phyloP scores from a whole-genome alignment of 2,888 invertebrate species.

The Limnephilus marmoratus region DNA sequence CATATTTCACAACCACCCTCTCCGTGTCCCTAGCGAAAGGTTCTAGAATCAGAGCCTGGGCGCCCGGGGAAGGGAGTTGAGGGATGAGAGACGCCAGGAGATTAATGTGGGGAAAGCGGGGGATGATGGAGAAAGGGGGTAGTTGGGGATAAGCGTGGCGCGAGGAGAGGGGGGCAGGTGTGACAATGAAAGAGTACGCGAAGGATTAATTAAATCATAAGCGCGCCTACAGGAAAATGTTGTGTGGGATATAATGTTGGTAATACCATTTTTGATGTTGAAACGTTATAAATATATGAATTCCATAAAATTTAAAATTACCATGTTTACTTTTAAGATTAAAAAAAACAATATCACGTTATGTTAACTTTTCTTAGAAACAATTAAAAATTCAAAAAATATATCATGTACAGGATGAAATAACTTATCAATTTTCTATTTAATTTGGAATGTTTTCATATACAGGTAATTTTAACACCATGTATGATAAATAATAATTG shows the following conservation, averaged over 20 bases:
- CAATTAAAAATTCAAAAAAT: no score
- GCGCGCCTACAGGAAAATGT: neutral
- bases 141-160: neutral
- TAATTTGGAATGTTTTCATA: no score
- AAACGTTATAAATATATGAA: neutral
- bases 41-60: neutral
- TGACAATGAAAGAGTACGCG: slow-evolving; percentile 33
- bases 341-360: neutral
- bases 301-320: neutral
- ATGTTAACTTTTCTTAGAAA: neutral
- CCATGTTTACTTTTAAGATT: neutral
- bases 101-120: neutral
- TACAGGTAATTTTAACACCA: no score
- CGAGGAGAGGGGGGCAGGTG: slow-evolving; percentile 6
- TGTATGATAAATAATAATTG: no score
- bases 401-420: no score
- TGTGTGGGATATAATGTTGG: neutral
- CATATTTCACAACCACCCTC: slow-evolving; percentile 20
- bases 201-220: slow-evolving; percentile 39
- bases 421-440: no score
- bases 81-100: neutral
- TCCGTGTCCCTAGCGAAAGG: neutral
- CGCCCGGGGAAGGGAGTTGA: neutral
- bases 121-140: neutral
- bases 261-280: neutral